phyloP scores from a whole-genome alignment of 2,113 vertebrate species.

The Hypomesus transpacificus region DNA sequence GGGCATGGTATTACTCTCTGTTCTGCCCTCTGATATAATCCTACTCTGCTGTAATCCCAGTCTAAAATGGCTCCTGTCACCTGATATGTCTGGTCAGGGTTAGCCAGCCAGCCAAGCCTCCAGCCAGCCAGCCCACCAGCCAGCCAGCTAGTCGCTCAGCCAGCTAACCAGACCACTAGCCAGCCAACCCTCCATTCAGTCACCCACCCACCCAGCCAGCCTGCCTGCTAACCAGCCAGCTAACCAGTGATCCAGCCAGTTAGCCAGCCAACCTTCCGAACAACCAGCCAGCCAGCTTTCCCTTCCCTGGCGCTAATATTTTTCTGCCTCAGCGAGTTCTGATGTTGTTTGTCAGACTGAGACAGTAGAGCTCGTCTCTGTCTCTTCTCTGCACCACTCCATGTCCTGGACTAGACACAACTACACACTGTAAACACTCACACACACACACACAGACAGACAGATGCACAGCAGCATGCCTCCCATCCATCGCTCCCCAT shows the following conservation, averaged over 20 bases:
- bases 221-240: no score
- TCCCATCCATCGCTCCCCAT: conserved; percentile 9
- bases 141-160: no score
- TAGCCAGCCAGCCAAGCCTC: no score
- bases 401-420: conserved; percentile 10
- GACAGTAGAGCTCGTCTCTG: conserved; percentile 76
- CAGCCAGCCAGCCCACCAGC: no score
- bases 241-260: no score
- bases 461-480: neutral
- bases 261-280: no score
- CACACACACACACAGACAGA: neutral
- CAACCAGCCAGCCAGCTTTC: conserved; percentile 68
- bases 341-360: conserved; percentile 88
- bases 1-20: no score
- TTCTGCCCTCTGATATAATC: neutral
- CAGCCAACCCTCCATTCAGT: no score
- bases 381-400: conserved; percentile 72
- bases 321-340: conserved; percentile 91
- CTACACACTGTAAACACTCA: conserved; percentile 25
- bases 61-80: neutral
- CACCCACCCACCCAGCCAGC: no score
- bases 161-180: no score
- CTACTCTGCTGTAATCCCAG: neutral
- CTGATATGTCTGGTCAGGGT: neutral
- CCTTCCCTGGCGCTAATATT: conserved; percentile 93